Evolutionary conservation across 2,888 invertebrate genomes (phyloP).

Genomic region (Plagodis dolabraria): DNA sequence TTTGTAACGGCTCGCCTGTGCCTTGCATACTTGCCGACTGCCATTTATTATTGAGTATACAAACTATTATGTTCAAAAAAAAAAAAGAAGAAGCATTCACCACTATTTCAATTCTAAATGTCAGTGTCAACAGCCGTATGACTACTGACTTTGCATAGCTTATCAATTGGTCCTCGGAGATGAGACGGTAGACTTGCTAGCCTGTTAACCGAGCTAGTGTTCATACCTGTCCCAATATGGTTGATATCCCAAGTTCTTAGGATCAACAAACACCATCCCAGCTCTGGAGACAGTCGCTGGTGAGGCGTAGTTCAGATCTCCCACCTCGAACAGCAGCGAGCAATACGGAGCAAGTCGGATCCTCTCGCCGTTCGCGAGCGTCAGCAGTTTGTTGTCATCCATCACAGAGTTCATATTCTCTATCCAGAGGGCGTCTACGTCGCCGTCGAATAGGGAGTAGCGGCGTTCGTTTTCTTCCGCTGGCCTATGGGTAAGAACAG

Average conservation of each 20-base stretch:
- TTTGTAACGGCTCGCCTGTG: no score
- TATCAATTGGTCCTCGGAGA: no score
- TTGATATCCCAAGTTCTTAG: conserved; percentile 93
- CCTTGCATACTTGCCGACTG: no score
- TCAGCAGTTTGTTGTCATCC: conserved; percentile 96
- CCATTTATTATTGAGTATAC: no score
- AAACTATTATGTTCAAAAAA: no score
- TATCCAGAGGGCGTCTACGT: conserved; percentile 97
- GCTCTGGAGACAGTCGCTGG: conserved; percentile 97
- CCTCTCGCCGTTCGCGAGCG: conserved; percentile 95
- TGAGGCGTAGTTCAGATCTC: conserved; percentile 94
- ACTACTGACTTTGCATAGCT: no score
- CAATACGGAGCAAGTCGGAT: conserved; percentile 93
- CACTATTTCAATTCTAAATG: no score
- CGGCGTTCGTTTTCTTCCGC: conserved; percentile 89
- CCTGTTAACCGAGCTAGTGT: no score
- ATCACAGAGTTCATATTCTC: conserved; percentile 99
- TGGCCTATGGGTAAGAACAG: conserved; percentile 70
- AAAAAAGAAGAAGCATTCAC: no score
- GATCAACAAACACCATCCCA: conserved; percentile 97
- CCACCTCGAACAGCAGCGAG: conserved; percentile 95
- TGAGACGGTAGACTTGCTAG: no score
- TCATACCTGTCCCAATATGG: conserved; percentile 91
- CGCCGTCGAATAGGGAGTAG: conserved; percentile 96
- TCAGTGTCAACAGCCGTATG: no score